Percentiles rank a stretch among this genome's conserved stretches.
Conservation (phyloP, 2,113 vertebrate genomes). For the Campylorhamphus procurvoides region DNA sequence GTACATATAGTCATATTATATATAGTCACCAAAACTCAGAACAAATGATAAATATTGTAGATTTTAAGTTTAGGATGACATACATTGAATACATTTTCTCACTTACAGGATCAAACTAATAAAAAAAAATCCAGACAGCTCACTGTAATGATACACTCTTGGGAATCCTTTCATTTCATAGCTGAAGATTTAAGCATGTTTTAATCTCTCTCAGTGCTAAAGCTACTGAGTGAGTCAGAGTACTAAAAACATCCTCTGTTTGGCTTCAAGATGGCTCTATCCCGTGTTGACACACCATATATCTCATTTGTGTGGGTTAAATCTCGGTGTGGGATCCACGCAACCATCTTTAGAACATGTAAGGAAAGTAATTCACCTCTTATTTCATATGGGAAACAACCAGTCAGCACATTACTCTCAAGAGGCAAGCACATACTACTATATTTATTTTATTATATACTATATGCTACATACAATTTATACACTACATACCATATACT, state of each 20-base stretch:
- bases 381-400: background rate
- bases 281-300: background rate
- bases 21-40: background rate
- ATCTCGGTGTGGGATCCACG: background rate
- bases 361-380: background rate
- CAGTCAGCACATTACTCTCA: background rate
- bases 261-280: background rate
- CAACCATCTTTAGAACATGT: background rate
- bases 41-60: background rate
- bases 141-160: background rate
- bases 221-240: background rate
- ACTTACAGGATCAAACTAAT: background rate
- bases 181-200: background rate
- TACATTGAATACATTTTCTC: background rate
- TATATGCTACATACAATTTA: background rate
- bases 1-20: background rate
- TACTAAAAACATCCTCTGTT: background rate
- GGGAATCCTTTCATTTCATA: background rate
- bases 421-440: background rate
- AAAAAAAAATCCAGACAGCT: background rate
- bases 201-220: background rate
- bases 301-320: background rate
- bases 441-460: background rate
- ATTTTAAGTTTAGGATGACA: background rate
- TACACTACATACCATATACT: background rate